Percentiles rank a stretch among this genome's conserved stretches.
These are phyloP conservation scores for Eudasyphora cyanicolor DNA, from an alignment of 2,888 invertebrate species.

Conservation along the genomic window DNA sequence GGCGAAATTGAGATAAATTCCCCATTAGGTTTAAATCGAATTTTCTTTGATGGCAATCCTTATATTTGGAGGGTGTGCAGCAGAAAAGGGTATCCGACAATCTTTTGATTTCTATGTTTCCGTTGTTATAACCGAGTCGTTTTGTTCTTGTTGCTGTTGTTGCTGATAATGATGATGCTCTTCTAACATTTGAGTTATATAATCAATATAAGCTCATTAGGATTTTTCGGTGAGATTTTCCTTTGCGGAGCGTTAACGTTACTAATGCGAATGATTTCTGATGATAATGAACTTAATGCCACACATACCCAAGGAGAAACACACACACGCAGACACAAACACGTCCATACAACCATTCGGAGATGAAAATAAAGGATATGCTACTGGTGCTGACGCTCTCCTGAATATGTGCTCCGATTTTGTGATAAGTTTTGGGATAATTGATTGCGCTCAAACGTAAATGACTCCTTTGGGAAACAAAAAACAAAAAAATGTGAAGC, in stretches of 20 bases:
- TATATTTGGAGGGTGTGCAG: not conserved
- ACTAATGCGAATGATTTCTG: slow-evolving; percentile 41
- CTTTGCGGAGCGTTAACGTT: slow-evolving; percentile 41
- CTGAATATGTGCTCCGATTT: slow-evolving; percentile 48
- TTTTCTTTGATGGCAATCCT: slow-evolving; percentile 25
- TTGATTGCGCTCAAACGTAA: slow-evolving; percentile 63
- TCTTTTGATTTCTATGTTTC: not conserved
- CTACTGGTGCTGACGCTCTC: no score
- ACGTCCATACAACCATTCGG: not conserved
- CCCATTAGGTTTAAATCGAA: not conserved
- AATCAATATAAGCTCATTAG: slow-evolving; percentile 52
- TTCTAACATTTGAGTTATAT: slow-evolving; percentile 24
- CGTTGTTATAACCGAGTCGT: no score
- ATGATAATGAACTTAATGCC: slow-evolving; percentile 49
- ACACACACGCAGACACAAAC: not conserved
- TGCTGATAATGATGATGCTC: not conserved
- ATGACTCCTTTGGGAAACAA: slow-evolving; percentile 58
- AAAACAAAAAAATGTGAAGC: slow-evolving; percentile 27
- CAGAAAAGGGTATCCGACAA: not conserved
- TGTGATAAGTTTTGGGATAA: slow-evolving; percentile 61
- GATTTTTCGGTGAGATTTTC: slow-evolving; percentile 37
- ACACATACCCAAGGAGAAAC: not conserved
- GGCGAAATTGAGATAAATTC: not conserved
- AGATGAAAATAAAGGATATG: slow-evolving; percentile 34
- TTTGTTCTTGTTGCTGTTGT: slow-evolving; percentile 27